Conservation (phyloP, 2,797 vertebrate species). For the Lithobates pipiens region DNA sequence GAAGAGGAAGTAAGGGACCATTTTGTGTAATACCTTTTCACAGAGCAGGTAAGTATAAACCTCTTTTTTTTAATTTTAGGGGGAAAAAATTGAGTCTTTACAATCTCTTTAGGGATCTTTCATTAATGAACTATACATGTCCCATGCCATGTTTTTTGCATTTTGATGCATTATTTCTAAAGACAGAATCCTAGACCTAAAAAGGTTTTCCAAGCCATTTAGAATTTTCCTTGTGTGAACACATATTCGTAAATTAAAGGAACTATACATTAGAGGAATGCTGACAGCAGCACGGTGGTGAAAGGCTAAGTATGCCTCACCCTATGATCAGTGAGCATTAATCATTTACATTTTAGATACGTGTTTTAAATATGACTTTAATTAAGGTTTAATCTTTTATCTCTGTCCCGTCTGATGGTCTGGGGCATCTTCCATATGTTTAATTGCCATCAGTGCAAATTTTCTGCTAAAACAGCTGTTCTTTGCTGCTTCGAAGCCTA, state of each 20-base stretch:
- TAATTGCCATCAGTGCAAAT: slow-evolving; percentile 15
- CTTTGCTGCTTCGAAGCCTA: background rate
- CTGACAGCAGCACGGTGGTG: background rate
- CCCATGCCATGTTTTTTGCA: too few relatives aligned
- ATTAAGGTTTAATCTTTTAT: background rate
- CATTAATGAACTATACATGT: too few relatives aligned
- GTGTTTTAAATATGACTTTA: background rate
- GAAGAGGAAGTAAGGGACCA: too few relatives aligned
- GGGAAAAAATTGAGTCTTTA: too few relatives aligned
- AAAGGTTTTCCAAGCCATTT: background rate
- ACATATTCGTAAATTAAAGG: background rate
- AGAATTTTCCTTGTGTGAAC: background rate
- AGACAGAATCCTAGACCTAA: background rate
- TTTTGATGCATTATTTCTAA: background rate
- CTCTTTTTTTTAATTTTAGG: too few relatives aligned
- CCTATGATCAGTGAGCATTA: background rate
- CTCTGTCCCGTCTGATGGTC: background rate
- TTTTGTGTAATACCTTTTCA: too few relatives aligned
- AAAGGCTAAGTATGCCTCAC: background rate
- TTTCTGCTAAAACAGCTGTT: slow-evolving; percentile 24
- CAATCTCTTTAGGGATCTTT: too few relatives aligned
- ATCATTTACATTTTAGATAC: background rate
- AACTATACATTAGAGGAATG: background rate
- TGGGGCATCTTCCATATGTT: slow-evolving; percentile 4
- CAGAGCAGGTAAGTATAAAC: too few relatives aligned